phyloP scores from a whole-genome alignment of 2,113 vertebrate species.

The Varanus komodoensis region DNA sequence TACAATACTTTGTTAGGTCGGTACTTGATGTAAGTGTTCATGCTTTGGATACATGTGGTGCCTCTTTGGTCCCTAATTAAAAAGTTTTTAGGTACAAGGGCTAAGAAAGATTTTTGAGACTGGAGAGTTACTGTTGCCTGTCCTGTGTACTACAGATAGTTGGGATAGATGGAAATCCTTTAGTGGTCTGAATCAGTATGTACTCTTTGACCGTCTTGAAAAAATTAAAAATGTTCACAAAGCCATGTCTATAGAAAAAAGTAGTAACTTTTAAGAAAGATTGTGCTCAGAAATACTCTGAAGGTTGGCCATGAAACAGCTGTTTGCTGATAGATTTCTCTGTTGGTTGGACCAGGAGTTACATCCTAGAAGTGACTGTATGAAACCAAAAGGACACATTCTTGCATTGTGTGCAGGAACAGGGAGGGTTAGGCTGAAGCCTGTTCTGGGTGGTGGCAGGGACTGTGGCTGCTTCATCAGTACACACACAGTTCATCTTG shows the following conservation, averaged over 20 bases:
- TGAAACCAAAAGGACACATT: background rate
- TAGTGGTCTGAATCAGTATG: background rate
- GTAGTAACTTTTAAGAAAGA: background rate
- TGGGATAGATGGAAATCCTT: too few species aligned
- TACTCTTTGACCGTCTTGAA: background rate
- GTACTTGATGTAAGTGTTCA: too few species aligned
- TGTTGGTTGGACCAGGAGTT: too few species aligned
- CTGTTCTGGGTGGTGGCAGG: background rate
- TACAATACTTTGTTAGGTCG: background rate
- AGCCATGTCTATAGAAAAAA: background rate
- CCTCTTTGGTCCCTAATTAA: background rate
- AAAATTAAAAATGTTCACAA: background rate
- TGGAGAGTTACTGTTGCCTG: background rate
- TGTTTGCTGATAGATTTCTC: background rate
- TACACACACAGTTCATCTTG: background rate
- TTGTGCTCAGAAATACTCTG: background rate
- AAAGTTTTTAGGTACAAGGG: background rate
- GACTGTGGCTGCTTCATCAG: background rate
- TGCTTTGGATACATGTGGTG: background rate
- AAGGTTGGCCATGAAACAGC: background rate
- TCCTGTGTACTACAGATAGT: too few species aligned
- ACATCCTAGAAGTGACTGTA: background rate
- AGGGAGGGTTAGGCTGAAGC: background rate
- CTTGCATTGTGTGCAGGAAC: background rate
- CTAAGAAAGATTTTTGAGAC: background rate